Evolutionary conservation across 2,113 vertebrate species (phyloP).

Genomic region (Penelope pileata): DNA sequence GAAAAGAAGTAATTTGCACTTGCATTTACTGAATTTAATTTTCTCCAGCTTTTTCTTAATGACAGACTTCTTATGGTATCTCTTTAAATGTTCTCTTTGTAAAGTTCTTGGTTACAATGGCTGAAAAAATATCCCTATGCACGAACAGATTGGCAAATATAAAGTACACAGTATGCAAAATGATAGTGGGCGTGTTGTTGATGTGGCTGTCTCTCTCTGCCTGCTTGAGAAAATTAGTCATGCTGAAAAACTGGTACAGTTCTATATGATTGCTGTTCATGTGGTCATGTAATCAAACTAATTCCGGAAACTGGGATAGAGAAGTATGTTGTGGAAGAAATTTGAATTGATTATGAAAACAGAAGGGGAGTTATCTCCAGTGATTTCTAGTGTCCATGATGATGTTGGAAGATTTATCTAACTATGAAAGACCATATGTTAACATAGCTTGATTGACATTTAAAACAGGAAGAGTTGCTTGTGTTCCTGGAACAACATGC

Average conservation of each 20-base stretch:
- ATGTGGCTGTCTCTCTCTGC: constrained; percentile 35
- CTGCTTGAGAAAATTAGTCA: constrained; percentile 7
- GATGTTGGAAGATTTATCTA: neutral
- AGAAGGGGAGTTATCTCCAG: neutral
- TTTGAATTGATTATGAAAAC: neutral
- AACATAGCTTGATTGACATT: neutral
- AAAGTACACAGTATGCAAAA: constrained; percentile 53
- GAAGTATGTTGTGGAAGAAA: neutral
- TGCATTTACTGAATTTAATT: neutral
- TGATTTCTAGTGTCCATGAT: neutral
- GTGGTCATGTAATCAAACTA: neutral
- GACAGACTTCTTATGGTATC: neutral
- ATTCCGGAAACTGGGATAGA: neutral
- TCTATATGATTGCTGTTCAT: neutral
- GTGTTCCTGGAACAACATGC: constrained; percentile 4
- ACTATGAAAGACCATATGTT: neutral
- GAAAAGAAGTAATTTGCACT: neutral
- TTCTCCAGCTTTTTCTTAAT: neutral
- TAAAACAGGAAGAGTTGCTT: neutral
- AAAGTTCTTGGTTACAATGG: neutral
- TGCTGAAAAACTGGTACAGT: constrained; percentile 47
- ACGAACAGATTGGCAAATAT: constrained; percentile 43
- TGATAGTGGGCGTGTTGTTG: constrained; percentile 15
- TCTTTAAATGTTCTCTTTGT: neutral
- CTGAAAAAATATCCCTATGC: neutral